Conservation (phyloP, 2,113 vertebrate species). For the Neotragus moschatus region DNA sequence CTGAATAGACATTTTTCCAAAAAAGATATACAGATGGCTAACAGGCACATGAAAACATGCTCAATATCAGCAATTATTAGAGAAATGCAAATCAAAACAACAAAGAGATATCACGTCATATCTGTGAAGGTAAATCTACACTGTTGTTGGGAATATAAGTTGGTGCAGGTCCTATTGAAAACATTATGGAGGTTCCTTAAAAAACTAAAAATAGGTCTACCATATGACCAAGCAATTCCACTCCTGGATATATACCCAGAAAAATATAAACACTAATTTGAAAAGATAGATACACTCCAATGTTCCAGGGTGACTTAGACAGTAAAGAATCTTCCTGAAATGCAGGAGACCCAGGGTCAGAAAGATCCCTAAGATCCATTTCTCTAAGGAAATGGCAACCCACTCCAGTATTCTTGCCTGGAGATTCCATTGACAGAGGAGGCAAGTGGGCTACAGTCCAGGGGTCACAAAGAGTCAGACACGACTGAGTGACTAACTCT, state of each 20-base stretch:
- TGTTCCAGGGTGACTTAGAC: neutral
- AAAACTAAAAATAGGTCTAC: neutral
- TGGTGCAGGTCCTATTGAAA: neutral
- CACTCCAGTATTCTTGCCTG: neutral
- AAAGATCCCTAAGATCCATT: neutral
- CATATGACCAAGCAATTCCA: neutral
- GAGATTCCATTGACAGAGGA: neutral
- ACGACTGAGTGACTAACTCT: neutral
- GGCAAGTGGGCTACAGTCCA: neutral
- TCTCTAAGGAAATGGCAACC: neutral
- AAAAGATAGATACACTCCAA: neutral
- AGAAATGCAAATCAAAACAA: neutral
- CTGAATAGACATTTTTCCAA: neutral
- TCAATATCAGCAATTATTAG: neutral
- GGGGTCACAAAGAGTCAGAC: neutral
- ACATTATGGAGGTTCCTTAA: neutral
- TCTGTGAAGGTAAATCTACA: neutral
- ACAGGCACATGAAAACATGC: neutral
- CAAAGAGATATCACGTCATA: neutral
- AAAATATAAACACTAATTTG: neutral
- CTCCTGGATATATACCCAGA: neutral
- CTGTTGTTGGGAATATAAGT: neutral
- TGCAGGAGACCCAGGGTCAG: neutral
- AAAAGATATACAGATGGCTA: neutral
- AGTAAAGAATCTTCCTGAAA: neutral